Conservation (phyloP, 2,797 vertebrate species). For the Brachyrhaphis roseni region DNA sequence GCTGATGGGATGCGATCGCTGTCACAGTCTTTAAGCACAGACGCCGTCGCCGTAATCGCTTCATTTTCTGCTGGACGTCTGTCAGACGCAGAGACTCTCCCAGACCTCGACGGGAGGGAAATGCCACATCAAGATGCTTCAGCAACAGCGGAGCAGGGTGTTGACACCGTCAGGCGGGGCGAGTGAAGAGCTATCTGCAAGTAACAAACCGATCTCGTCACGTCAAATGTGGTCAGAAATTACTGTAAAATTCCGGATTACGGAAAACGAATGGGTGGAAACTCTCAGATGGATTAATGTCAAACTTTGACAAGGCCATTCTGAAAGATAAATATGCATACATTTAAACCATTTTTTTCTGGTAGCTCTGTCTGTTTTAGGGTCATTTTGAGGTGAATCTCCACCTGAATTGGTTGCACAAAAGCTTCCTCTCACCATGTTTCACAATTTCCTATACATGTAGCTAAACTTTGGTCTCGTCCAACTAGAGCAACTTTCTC, state of each 20-base stretch:
- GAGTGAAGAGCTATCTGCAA: not conserved
- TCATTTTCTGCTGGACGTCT: conserved; percentile 22
- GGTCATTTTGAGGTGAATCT: not conserved
- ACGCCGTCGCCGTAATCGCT: conserved; percentile 6
- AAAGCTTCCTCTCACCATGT: not conserved
- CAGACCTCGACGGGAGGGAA: not conserved
- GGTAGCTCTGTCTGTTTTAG: not conserved
- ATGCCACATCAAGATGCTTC: not conserved
- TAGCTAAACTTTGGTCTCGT: not conserved
- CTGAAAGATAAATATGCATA: not conserved
- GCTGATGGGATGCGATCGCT: not conserved
- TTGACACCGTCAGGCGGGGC: not conserved
- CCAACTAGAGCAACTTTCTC: not conserved
- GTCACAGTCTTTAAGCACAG: not conserved
- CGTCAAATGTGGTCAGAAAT: not conserved
- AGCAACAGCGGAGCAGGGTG: too few relatives aligned
- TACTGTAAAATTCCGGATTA: not conserved
- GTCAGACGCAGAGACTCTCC: conserved; percentile 22
- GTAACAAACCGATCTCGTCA: not conserved
- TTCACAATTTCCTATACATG: not conserved
- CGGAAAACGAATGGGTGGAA: not conserved
- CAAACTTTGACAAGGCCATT: not conserved
- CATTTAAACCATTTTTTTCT: not conserved
- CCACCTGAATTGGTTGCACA: not conserved
- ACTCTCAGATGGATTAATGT: not conserved